Percentiles rank a stretch among this genome's conserved stretches.
Evolutionary conservation across 2,797 vertebrate species (phyloP).

Genomic region (Tadarida brasiliensis): DNA sequence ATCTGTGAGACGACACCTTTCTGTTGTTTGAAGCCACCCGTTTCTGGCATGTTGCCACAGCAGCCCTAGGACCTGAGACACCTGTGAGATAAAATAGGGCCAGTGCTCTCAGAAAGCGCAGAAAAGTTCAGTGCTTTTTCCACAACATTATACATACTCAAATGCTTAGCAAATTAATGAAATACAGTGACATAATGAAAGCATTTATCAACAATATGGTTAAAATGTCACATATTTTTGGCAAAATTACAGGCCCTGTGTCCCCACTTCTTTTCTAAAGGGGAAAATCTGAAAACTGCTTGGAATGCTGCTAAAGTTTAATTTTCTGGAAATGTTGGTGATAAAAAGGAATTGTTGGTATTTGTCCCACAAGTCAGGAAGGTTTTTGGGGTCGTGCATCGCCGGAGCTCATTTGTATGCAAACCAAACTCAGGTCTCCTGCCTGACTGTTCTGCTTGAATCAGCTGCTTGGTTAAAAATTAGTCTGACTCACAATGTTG

Average conservation of each 20-base stretch:
- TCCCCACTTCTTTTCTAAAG: background rate
- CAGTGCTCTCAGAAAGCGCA: background rate
- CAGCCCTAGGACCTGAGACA: background rate
- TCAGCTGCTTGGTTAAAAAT: constrained; percentile 27
- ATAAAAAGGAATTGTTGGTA: background rate
- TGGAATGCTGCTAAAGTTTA: background rate
- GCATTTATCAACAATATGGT: background rate
- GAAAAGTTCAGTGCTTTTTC: background rate
- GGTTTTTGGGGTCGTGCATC: background rate
- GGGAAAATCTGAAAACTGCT: background rate
- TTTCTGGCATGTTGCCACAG: background rate
- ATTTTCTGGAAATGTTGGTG: background rate
- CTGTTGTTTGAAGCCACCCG: background rate
- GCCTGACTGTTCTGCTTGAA: background rate
- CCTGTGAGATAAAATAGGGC: background rate
- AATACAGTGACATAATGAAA: background rate
- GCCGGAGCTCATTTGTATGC: background rate
- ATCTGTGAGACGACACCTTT: background rate
- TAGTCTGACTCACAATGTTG: constrained; percentile 16
- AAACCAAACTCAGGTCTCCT: background rate
- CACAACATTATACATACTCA: background rate
- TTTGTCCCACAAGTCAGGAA: background rate
- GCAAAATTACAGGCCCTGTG: background rate
- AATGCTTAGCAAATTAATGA: background rate
- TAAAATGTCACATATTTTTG: background rate